Conservation (phyloP, 2,797 vertebrate genomes). For the Streptopelia turtur region DNA sequence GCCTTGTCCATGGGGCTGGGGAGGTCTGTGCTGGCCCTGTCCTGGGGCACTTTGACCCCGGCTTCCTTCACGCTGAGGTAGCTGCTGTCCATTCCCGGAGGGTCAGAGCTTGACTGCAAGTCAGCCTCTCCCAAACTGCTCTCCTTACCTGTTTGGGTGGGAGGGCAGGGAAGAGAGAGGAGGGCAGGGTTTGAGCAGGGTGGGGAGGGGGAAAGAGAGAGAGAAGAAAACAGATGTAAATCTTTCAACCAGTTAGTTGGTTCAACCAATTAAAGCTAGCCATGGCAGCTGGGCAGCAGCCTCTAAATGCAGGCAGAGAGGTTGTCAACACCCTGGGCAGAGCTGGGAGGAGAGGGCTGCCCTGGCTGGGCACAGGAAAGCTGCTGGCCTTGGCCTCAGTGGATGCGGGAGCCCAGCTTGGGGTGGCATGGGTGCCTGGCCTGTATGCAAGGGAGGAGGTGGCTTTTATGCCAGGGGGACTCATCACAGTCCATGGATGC, state of each 20-base stretch:
- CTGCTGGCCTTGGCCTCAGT: rapidly evolving
- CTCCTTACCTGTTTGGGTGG: constrained; percentile 86
- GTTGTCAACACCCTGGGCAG: neutral
- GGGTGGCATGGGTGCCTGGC: neutral
- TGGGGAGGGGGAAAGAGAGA: neutral
- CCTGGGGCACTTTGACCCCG: constrained; percentile 86
- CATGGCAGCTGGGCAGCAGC: neutral
- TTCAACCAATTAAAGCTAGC: neutral
- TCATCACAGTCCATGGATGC: rapidly evolving
- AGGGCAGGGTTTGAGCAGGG: neutral
- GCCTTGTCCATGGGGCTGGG: constrained; percentile 89
- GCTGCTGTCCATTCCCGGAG: constrained; percentile 91
- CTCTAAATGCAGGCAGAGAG: neutral
- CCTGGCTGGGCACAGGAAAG: neutral
- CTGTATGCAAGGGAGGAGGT: neutral
- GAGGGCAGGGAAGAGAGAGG: neutral
- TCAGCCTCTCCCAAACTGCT: constrained; percentile 88
- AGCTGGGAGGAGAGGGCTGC: neutral
- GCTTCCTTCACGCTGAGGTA: constrained; percentile 93
- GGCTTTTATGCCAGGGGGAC: neutral
- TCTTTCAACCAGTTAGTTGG: neutral
- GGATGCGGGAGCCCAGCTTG: neutral
- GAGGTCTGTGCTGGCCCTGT: constrained; percentile 85
- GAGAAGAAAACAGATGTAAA: neutral
- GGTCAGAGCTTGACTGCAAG: constrained; percentile 85